These are phyloP conservation scores for Drosophila atroscutellata DNA, from an alignment of 2,888 invertebrate species.

Conservation along the genomic window DNA sequence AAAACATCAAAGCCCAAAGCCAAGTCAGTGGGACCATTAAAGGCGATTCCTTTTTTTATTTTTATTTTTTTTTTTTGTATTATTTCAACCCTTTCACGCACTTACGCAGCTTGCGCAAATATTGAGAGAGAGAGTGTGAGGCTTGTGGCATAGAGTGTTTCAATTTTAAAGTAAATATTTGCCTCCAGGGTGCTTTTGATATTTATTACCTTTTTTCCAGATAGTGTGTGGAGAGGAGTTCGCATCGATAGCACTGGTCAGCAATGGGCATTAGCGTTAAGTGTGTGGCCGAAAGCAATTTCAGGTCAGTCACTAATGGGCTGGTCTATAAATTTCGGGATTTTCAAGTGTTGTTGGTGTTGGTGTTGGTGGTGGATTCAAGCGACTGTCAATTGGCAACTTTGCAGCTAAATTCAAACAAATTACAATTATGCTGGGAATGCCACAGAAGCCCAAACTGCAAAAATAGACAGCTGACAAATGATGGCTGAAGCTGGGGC, in stretches of 20 bases:
- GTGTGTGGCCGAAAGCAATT: constrained; percentile 68
- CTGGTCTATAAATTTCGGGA: constrained; percentile 61
- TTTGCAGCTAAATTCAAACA: constrained; percentile 64
- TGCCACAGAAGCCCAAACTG: constrained; percentile 19
- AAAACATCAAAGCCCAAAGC: constrained; percentile 68
- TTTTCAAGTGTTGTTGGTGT: constrained; percentile 45
- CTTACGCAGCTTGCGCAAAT: constrained; percentile 63
- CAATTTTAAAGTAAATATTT: constrained; percentile 82
- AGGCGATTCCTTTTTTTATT: constrained; percentile 47
- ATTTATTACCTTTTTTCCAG: constrained; percentile 77
- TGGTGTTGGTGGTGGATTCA: constrained; percentile 9
- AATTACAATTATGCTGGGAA: constrained; percentile 69
- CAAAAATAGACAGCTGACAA: constrained; percentile 71
- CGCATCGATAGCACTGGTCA: constrained; percentile 52
- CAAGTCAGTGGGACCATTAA: constrained; percentile 63
- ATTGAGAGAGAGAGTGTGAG: constrained; percentile 20
- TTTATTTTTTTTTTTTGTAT: constrained; percentile 10
- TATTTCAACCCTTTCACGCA: constrained; percentile 73
- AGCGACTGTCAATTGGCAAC: constrained; percentile 54
- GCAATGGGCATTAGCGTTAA: constrained; percentile 66
- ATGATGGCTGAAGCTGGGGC: constrained; percentile 69
- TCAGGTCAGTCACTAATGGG: constrained; percentile 44
- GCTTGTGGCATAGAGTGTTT: constrained; percentile 50
- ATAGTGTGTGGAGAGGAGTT: constrained; percentile 4
- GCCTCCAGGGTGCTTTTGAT: constrained; percentile 82